These are phyloP conservation scores for Sphyrna mokarran DNA, from an alignment of 2,113 vertebrate species.

Conservation along the genomic window DNA sequence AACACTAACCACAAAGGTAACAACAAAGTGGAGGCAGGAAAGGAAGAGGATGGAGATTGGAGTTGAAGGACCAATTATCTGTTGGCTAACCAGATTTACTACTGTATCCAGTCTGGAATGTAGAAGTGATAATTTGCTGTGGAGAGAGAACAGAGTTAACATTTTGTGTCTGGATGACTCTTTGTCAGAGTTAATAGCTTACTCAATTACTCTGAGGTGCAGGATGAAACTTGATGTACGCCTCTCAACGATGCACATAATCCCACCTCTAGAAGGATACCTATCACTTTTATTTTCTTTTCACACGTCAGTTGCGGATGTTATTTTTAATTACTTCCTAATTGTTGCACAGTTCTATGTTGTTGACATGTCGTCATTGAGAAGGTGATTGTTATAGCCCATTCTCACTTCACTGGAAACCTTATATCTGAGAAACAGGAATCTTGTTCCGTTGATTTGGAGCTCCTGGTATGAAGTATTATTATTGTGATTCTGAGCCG, in stretches of 20 bases:
- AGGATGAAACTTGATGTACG: background rate
- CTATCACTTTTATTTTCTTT: background rate
- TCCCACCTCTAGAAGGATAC: background rate
- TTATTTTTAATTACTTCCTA: background rate
- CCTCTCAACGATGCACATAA: background rate
- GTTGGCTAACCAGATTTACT: background rate
- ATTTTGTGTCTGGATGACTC: too few relatives aligned
- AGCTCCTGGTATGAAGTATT: background rate
- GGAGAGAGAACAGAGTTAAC: too few relatives aligned
- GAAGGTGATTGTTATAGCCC: background rate
- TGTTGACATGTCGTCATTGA: background rate
- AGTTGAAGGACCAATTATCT: background rate
- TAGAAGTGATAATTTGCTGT: background rate
- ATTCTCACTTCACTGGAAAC: background rate
- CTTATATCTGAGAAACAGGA: background rate
- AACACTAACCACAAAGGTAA: background rate
- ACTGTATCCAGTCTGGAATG: background rate
- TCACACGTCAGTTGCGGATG: background rate
- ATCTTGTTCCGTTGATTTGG: background rate
- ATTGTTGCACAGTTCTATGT: background rate
- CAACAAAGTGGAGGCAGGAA: background rate
- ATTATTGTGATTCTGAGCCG: background rate
- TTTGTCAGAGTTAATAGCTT: background rate
- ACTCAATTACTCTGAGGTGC: background rate
- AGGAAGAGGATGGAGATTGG: background rate